A percentile compares a stretch with the other conserved stretches of the same genome.
These are phyloP conservation scores for Sebastes variabilis DNA, from an alignment of 2,797 vertebrate genomes.

Conservation along the genomic window DNA sequence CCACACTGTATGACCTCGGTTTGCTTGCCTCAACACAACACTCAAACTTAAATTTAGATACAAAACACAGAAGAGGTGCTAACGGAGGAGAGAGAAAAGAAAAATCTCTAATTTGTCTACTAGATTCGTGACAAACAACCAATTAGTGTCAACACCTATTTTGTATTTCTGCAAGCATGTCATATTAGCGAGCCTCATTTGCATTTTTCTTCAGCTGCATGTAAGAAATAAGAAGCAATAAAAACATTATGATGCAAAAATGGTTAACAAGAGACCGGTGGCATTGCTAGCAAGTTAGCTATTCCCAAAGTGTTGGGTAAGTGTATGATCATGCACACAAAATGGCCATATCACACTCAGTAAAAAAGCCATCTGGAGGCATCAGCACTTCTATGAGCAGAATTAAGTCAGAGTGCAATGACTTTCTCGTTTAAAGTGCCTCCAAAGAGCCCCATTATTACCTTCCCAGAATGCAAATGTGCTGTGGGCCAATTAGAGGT, in stretches of 20 bases:
- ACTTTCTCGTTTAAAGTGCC: conserved; percentile 76
- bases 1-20: conserved; percentile 33
- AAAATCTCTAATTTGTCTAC: neutral
- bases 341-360: conserved; percentile 72
- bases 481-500: conserved; percentile 79
- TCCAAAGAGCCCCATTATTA: conserved; percentile 78
- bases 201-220: conserved; percentile 3
- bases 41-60: neutral
- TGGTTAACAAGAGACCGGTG: conserved; percentile 27
- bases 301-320: conserved; percentile 50
- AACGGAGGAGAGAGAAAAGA: neutral
- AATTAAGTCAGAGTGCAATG: conserved; percentile 78
- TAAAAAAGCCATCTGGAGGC: conserved; percentile 79
- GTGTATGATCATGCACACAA: conserved; percentile 68
- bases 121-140: neutral
- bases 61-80: neutral
- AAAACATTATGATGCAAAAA: conserved; percentile 37
- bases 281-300: conserved; percentile 39
- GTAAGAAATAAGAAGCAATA: conserved; percentile 23
- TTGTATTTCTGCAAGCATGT: neutral
- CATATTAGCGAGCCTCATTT: conserved; percentile 15
- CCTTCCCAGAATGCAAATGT: conserved; percentile 81
- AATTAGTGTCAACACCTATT: neutral
- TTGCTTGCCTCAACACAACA: conserved; percentile 8
- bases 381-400: conserved; percentile 76